phyloP scores from a whole-genome alignment of 2,888 invertebrate genomes.

The Nomada ferruginata region DNA sequence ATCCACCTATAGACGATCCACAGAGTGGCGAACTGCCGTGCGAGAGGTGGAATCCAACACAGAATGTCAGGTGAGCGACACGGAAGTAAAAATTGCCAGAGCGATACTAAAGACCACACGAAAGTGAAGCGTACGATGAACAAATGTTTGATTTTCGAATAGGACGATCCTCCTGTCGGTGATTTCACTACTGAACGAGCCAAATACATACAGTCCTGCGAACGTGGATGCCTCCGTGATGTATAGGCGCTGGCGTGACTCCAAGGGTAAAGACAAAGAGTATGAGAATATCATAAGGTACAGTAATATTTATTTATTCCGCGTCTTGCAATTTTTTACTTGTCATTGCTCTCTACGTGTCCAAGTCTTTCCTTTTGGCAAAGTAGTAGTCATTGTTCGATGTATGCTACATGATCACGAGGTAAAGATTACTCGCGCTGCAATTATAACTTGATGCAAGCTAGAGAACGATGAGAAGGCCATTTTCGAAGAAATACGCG shows the following conservation, averaged over 20 bases:
- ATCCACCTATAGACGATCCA: slow-evolving; percentile 99
- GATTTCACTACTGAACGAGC: slow-evolving; percentile 99
- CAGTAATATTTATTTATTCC: slow-evolving; percentile 61
- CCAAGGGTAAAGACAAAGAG: slow-evolving; percentile 98
- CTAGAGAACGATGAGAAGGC: no score
- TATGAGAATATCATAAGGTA: slow-evolving; percentile 99
- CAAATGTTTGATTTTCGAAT: slow-evolving; percentile 50
- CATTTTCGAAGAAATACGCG: not conserved
- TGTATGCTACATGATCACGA: not conserved
- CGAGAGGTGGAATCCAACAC: slow-evolving; percentile 99
- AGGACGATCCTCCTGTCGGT: slow-evolving; percentile 98
- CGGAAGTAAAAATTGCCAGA: not conserved
- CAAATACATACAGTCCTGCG: slow-evolving; percentile 99
- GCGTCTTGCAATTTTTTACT: not conserved
- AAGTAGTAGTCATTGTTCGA: not conserved
- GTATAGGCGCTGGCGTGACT: slow-evolving; percentile 99
- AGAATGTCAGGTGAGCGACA: slow-evolving; percentile 92
- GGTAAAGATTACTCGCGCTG: not conserved
- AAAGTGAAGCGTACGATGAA: slow-evolving; percentile 3
- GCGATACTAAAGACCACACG: not conserved
- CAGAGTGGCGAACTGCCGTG: slow-evolving; percentile 99
- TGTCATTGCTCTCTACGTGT: not conserved
- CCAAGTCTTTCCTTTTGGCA: no score
- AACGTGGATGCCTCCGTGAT: slow-evolving; percentile 99
- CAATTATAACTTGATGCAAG: not conserved